phyloP scores from a whole-genome alignment of 2,888 invertebrate genomes.

The Thymelicus acteon region DNA sequence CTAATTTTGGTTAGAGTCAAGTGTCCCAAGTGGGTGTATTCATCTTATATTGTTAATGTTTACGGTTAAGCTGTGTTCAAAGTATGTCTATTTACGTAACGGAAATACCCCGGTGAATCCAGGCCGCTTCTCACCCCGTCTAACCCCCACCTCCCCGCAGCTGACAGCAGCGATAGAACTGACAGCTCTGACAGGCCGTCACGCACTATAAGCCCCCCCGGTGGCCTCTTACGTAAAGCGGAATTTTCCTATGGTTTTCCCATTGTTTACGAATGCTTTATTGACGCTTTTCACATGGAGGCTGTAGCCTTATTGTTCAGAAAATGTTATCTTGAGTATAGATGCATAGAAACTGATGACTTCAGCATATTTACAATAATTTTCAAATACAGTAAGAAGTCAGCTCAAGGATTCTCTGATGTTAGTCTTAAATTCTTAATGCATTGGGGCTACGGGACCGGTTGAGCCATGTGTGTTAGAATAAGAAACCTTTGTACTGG shows the following conservation, averaged over 20 bases:
- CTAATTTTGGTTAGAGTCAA: too few relatives aligned
- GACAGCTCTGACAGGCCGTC: slow-evolving; percentile 2
- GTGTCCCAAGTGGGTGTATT: background rate
- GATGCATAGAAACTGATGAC: too few relatives aligned
- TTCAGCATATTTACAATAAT: too few relatives aligned
- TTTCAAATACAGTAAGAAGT: too few relatives aligned
- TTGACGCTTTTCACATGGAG: too few relatives aligned
- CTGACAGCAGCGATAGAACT: background rate
- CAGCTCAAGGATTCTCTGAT: too few relatives aligned
- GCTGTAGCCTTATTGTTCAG: too few relatives aligned
- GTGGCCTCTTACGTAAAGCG: slow-evolving; percentile 10
- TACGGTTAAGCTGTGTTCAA: background rate
- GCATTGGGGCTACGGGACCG: too few relatives aligned
- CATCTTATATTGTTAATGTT: background rate
- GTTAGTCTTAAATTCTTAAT: too few relatives aligned
- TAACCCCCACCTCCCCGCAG: background rate
- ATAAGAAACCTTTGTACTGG: too few relatives aligned
- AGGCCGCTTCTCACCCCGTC: background rate
- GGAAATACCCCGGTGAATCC: background rate
- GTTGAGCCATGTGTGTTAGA: too few relatives aligned
- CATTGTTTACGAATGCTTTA: background rate
- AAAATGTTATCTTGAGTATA: too few relatives aligned
- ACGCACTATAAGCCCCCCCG: background rate
- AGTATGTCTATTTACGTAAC: background rate
- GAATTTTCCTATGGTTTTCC: slow-evolving; percentile 8